phyloP scores from a whole-genome alignment of 2,797 vertebrate genomes.

The Xenentodon cancila region DNA sequence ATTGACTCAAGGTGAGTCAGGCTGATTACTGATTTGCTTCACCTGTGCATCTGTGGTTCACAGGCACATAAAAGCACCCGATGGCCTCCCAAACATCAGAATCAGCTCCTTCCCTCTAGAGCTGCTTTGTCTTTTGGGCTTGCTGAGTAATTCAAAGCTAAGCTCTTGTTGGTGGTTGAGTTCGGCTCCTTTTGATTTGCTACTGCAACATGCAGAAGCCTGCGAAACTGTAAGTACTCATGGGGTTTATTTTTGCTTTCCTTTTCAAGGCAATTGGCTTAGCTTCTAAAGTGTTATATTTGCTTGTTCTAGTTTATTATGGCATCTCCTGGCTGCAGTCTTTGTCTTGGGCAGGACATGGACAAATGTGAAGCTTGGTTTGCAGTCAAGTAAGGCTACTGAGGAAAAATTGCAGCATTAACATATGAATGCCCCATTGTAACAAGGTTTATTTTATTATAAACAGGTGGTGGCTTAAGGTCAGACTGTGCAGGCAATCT shows the following conservation, averaged over 20 bases:
- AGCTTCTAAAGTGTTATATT: background rate
- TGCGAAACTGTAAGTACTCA: constrained; percentile 56
- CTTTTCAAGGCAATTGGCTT: accelerated
- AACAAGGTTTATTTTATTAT: no score
- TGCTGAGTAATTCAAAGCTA: constrained; percentile 23
- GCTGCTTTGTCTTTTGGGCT: constrained; percentile 29
- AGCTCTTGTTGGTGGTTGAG: constrained; percentile 13
- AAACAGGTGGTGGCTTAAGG: constrained; percentile 60
- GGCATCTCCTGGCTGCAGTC: constrained; percentile 63
- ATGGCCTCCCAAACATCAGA: background rate
- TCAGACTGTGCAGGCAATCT: constrained; percentile 76
- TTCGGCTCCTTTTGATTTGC: constrained; percentile 17
- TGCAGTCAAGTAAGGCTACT: constrained; percentile 66
- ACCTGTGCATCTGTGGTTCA: constrained; percentile 47
- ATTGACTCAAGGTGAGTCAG: background rate
- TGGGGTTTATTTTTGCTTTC: accelerated
- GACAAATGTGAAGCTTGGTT: constrained; percentile 45
- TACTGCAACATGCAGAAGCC: constrained; percentile 54
- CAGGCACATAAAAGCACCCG: constrained; percentile 50
- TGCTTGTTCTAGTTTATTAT: constrained; percentile 55
- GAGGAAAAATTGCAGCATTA: background rate
- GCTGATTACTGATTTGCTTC: constrained; percentile 26
- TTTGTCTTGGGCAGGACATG: constrained; percentile 53
- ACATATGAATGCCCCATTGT: background rate
- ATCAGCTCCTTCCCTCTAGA: constrained; percentile 19